Base-by-base conservation (phyloP, 2,888 invertebrate species). In the Cerceris ruficornis region DNA sequence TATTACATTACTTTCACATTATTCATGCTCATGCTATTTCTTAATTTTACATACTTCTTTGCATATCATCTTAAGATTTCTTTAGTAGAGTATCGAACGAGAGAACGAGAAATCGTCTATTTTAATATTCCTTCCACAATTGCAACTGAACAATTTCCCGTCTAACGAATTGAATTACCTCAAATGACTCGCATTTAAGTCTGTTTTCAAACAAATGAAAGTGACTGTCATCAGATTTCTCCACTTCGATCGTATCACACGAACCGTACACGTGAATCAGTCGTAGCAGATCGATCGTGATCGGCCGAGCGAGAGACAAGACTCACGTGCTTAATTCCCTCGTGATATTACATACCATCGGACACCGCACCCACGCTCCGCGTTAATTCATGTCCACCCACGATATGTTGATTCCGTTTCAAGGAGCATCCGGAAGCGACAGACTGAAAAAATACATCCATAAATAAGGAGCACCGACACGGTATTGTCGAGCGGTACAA, bases 401-500 rank as follows among this genome's bases (percentile, higher is more conserved):
- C 72, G 62, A 62, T 46, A 50, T 39, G 49, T 67, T 15, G 54
- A 69, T 73, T 46, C 41, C 54, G 52, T 42, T 68, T 74, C 17
- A 60, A 75, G 61, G 64, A 72, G 54, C 50, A 50, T 74, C 66
- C 58, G 68, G 64, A 81, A 76, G 64, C 41, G 11, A 41, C 55
- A 13, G 61, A 2, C 59, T 9, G 15, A 65, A 41, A 69, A 55
- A 66, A 64, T 55, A 28, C 41, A 6, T 7, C 11, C 9, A 59
- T n/a, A 28, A 43, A 17, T 59, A 67, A 67, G 9, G n/a, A 64
- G 39, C 57, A 67, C 60, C 49, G 52, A 55, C 60, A 52, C 55
- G 54, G 64, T 61, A 72, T 65, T 77, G 15, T 75, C 39, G n/a
- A 41, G 61, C 41, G n/a, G 6, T 17, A 68, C 81, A 83, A 85